Evolutionary conservation across 2,797 vertebrate species (phyloP).

Genomic region (Tarsius wallacei): DNA sequence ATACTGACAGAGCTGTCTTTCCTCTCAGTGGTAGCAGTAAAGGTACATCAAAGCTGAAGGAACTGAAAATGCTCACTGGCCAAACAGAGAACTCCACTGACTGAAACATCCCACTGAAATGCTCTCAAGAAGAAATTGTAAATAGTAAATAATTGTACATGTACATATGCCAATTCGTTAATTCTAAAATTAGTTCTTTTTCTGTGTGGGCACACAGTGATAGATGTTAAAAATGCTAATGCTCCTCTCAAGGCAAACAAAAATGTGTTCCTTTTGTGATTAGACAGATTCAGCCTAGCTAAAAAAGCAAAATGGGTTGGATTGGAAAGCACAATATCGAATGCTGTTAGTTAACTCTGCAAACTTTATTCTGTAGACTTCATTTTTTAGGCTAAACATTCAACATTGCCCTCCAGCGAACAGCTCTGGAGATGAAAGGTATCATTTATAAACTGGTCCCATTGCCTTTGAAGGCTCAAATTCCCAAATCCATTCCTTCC

Average conservation of each 20-base stretch:
- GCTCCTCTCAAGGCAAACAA: neutral
- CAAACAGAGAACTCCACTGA: neutral
- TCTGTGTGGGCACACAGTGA: conserved; percentile 45
- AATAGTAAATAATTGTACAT: conserved; percentile 12
- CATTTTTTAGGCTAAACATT: conserved; percentile 81
- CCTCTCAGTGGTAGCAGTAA: neutral
- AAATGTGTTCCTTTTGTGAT: conserved; percentile 77
- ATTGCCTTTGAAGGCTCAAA: conserved; percentile 71
- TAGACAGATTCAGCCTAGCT: conserved; percentile 63
- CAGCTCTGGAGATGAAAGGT: conserved; percentile 76
- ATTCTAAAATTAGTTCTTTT: conserved; percentile 69
- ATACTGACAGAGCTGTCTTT: neutral
- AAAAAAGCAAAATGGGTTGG: conserved; percentile 25
- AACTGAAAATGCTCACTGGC: neutral
- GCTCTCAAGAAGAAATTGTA: neutral
- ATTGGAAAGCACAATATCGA: neutral
- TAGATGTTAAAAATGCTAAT: conserved; percentile 67
- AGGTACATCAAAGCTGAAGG: neutral
- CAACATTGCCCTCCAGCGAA: conserved; percentile 71
- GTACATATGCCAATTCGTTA: conserved; percentile 5
- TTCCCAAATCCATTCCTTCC: neutral
- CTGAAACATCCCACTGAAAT: neutral
- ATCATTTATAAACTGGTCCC: conserved; percentile 68
- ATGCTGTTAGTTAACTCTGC: conserved; percentile 61
- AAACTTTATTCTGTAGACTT: conserved; percentile 77